Base-by-base conservation (phyloP, 53 echinoderm and acorn worm species). In the Pentamera pediparva region DNA sequence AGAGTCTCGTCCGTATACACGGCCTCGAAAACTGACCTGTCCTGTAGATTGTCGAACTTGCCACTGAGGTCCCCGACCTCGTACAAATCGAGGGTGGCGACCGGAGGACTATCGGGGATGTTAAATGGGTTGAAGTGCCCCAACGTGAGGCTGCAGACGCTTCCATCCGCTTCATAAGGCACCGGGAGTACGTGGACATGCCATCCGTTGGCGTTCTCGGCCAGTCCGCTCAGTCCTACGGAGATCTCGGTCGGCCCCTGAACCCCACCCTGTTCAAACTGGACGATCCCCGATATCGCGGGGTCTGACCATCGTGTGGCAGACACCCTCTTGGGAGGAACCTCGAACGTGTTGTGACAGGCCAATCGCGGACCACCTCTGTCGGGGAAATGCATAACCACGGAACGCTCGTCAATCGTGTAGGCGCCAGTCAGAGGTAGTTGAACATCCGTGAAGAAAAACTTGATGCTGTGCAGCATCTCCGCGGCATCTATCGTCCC, bases 41-140 rank as follows among this genome's bases (percentile, higher is more conserved):
- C 95, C 18, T 74, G 70, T 29, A 89, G 76, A 21, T 72, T 78
- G 19, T 59, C 89, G 56, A 87, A 95, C 60, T 95, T 95, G 52
- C 87, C 90, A 28, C 95, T 90, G 40, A 95, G 79, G 65, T 95
- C 95, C 19, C 95, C 92, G 29, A 85, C 62, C 65, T 95, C 95
- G 52, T 89, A 95, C 76, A 87, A 79, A 61, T 96, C 96, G 4
- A 76, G 35, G 12, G 96, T 91, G 51, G 80, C 86, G 20, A 45
- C 15, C 4, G 78, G 31, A 15, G 91, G 91, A 10, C 82, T 75
- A 13, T 85, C 92, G 3, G 78, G 29, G 12, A 89, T 76, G 28
- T 78, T 78, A 35, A 96, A 96, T 7, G 96, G 96, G 59, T 96
- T 96, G 76, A 79, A 91, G 56, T 91, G 96, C 50, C 88, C 91